Percentiles rank a stretch among this genome's conserved stretches.
Evolutionary conservation across 1,140 invertebrate genomes (phyloP).

Genomic region (Oryctes rhinoceros): DNA sequence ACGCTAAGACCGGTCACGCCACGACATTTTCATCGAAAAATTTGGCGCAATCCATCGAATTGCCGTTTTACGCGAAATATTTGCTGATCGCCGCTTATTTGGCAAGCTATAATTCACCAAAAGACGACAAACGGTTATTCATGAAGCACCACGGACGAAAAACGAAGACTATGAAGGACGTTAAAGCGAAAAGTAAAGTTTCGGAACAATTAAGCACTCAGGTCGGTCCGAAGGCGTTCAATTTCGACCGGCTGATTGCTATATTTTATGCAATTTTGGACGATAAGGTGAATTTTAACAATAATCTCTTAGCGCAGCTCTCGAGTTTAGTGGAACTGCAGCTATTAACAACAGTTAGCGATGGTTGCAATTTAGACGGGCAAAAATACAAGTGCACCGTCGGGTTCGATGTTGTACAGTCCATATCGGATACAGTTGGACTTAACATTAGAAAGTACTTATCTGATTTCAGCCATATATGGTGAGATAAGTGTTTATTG

Average conservation of each 20-base stretch:
- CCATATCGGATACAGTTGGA: conserved; percentile 74
- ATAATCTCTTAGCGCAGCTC: conserved; percentile 82
- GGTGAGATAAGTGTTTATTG: conserved; percentile 19
- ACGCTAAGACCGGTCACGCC: conserved; percentile 42
- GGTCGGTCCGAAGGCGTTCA: conserved; percentile 82
- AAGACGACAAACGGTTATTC: conserved; percentile 84
- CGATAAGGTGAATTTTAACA: conserved; percentile 83
- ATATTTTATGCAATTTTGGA: conserved; percentile 93
- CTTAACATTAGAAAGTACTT: conserved; percentile 80
- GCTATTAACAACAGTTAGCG: conserved; percentile 69
- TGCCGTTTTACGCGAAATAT: conserved; percentile 90
- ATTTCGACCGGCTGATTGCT: conserved; percentile 83
- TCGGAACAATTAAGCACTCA: conserved; percentile 66
- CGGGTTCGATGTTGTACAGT: conserved; percentile 73
- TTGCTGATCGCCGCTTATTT: conserved; percentile 88
- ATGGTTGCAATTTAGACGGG: conserved; percentile 71
- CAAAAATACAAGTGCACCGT: conserved; percentile 79
- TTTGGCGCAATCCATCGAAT: conserved; percentile 76
- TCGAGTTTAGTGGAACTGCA: conserved; percentile 78
- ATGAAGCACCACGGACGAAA: conserved; percentile 77
- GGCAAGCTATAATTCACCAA: conserved; percentile 89
- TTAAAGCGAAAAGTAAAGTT: conserved; percentile 65
- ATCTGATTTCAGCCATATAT: conserved; percentile 69
- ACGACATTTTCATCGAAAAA: conserved; percentile 54
- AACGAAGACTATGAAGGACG: conserved; percentile 66